Conservation (phyloP, 2,888 invertebrate genomes). For the Perdita meconis region DNA sequence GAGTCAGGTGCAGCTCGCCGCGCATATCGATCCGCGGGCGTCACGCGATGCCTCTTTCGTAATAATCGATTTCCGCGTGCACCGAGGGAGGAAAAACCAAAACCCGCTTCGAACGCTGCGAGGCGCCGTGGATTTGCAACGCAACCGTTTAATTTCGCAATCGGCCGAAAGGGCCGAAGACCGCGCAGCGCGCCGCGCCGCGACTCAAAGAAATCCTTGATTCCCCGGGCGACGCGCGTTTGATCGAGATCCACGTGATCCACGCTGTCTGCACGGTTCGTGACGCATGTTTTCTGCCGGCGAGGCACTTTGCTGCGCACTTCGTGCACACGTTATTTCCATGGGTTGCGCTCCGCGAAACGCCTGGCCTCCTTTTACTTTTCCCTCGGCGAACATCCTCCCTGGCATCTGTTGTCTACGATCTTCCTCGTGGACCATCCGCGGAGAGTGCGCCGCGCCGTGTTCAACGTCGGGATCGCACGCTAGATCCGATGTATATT, state of each 20-base stretch:
- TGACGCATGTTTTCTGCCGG: background rate
- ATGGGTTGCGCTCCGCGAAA: constrained; percentile 41
- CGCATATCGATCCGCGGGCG: constrained; percentile 31
- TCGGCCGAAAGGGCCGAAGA: background rate
- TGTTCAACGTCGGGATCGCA: too few species aligned
- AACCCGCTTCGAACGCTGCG: background rate
- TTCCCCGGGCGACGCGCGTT: background rate
- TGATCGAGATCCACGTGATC: constrained; percentile 14
- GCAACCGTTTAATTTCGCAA: background rate
- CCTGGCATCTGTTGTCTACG: constrained; percentile 9
- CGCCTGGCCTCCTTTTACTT: constrained; percentile 62
- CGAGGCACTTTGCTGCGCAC: constrained; percentile 14
- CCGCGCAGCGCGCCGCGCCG: too few species aligned
- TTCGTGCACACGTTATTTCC: constrained; percentile 49
- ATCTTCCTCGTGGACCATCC: constrained; percentile 25
- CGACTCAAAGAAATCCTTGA: background rate
- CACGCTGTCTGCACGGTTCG: constrained; percentile 3
- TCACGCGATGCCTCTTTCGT: constrained; percentile 26
- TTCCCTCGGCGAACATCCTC: constrained; percentile 31
- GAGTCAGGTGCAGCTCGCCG: constrained; percentile 32
- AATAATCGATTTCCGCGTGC: constrained; percentile 33
- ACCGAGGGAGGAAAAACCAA: background rate
- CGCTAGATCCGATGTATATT: too few species aligned
- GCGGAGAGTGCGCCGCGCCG: too few species aligned
- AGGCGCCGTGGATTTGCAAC: too few species aligned